phyloP scores from a whole-genome alignment of 1,140 invertebrate species.

The Drosophila suzukii region DNA sequence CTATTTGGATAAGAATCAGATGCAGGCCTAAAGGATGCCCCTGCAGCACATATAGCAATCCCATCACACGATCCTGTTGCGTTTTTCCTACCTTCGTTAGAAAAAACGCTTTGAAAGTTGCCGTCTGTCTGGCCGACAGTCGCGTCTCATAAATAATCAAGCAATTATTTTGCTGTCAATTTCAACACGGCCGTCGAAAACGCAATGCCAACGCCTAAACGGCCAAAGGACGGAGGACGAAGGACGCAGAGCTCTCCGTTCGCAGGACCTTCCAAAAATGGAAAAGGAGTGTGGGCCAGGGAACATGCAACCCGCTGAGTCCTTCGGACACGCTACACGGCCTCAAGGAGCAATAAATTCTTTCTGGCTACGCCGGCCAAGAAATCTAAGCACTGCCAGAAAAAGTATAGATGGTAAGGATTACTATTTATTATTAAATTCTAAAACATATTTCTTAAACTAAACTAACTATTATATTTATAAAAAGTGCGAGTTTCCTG shows the following conservation, averaged over 20 bases:
- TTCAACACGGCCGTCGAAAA: conserved; percentile 82
- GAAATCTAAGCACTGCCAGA: conserved; percentile 48
- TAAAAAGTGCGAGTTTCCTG: too few relatives aligned
- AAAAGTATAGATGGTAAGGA: background rate
- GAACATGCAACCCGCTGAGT: conserved; percentile 77
- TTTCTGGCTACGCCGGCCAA: conserved; percentile 51
- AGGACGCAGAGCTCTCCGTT: background rate
- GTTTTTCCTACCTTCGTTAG: conserved; percentile 24
- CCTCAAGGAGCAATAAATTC: conserved; percentile 75
- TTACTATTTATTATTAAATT: too few relatives aligned
- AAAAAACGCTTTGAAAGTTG: conserved; percentile 29
- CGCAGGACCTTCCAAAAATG: background rate
- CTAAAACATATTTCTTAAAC: too few relatives aligned
- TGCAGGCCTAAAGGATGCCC: conserved; percentile 9
- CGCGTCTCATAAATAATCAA: conserved; percentile 81
- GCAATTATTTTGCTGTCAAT: conserved; percentile 84
- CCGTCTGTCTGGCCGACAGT: conserved; percentile 43
- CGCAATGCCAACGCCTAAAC: conserved; percentile 68
- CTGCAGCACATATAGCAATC: background rate
- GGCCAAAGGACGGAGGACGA: conserved; percentile 16
- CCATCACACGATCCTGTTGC: background rate
- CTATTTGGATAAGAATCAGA: conserved; percentile 78
- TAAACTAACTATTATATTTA: too few relatives aligned
- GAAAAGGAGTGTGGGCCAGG: background rate
- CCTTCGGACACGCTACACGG: conserved; percentile 74